These are phyloP conservation scores for Litoditis marina DNA, from an alignment of 2,888 invertebrate species.

Conservation along the genomic window DNA sequence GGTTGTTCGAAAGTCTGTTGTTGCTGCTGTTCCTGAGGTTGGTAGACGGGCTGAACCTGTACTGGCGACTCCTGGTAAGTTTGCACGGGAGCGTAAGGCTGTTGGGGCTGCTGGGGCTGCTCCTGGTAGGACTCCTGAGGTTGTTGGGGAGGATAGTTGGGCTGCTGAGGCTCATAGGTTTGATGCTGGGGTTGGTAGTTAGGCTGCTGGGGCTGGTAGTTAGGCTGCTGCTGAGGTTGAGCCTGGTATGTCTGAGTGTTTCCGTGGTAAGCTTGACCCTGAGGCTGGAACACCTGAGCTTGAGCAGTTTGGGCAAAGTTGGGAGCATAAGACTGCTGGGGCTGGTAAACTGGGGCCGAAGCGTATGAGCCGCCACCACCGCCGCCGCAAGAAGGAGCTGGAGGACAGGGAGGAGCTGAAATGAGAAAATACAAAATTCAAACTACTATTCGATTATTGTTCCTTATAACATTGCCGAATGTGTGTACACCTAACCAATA, in stretches of 20 bases:
- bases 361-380: constrained; percentile 6
- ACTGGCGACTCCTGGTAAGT: neutral
- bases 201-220: too few relatives aligned
- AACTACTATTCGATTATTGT: too few relatives aligned
- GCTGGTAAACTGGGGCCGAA: neutral
- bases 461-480: too few relatives aligned
- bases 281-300: too few relatives aligned
- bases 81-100: neutral
- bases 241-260: too few relatives aligned
- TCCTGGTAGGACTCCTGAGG: neutral
- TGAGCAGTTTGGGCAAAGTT: too few relatives aligned
- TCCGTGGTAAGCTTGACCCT: too few relatives aligned
- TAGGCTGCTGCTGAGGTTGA: too few relatives aligned
- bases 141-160: neutral
- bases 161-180: too few relatives aligned
- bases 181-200: neutral
- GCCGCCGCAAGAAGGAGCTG: constrained; percentile 8
- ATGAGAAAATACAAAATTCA: too few relatives aligned
- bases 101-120: neutral
- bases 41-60: constrained; percentile 1
- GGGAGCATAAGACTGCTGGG: too few relatives aligned
- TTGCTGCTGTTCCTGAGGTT: constrained; percentile 4
- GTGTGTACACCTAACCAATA: too few relatives aligned
- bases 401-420: constrained; percentile 15
- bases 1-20: neutral